Conservation (phyloP, 2,113 vertebrate genomes). For the Cyprichromis sp. region DNA sequence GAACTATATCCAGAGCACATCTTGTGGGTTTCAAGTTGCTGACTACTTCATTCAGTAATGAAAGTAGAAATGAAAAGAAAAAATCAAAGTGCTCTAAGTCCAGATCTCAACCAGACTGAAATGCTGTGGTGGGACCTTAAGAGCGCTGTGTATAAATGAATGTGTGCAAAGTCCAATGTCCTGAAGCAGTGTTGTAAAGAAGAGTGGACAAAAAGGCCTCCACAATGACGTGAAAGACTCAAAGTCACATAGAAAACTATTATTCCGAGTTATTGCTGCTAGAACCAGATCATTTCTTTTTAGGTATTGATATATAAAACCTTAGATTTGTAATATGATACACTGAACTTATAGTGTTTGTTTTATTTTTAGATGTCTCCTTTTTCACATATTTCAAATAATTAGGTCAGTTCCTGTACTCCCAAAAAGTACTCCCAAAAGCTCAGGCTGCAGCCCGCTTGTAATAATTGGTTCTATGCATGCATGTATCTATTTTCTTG, state of each 20-base stretch:
- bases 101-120: neutral
- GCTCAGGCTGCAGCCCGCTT: neutral
- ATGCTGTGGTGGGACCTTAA: neutral
- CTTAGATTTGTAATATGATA: fast-evolving
- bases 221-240: neutral
- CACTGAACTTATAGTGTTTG: neutral
- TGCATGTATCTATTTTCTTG: neutral
- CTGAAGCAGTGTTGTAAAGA: neutral
- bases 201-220: neutral
- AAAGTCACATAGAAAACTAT: neutral
- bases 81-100: neutral
- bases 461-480: neutral
- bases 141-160: neutral
- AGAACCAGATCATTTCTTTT: neutral
- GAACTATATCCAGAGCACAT: fast-evolving
- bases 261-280: neutral
- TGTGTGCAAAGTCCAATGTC: neutral
- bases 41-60: neutral
- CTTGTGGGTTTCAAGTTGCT: neutral
- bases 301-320: neutral
- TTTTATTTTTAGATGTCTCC: neutral
- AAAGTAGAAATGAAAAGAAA: neutral
- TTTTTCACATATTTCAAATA: neutral
- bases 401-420: neutral
- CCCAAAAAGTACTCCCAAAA: neutral